Conservation (phyloP, 2,113 vertebrate species). For the Ptyas mucosa region DNA sequence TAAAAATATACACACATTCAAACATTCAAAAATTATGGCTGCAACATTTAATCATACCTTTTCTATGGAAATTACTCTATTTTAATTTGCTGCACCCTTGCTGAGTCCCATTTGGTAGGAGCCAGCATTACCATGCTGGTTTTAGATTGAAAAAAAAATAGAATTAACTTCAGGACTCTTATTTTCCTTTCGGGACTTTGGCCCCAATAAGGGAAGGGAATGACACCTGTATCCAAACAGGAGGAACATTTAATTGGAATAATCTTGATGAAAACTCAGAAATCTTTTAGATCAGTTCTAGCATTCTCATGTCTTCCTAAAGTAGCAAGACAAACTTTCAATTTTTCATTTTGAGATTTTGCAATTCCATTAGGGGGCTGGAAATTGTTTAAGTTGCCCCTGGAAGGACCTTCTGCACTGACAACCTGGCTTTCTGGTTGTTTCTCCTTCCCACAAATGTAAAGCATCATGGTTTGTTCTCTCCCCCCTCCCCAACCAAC, state of each 20-base stretch:
- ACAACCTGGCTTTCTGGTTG: neutral
- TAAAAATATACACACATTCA: neutral
- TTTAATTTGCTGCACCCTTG: neutral
- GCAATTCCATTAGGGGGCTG: neutral
- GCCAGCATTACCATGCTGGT: neutral
- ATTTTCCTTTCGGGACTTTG: neutral
- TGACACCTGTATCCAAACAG: neutral
- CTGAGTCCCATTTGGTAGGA: neutral
- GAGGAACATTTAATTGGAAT: neutral
- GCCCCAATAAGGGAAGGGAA: neutral
- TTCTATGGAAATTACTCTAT: neutral
- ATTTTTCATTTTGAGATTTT: neutral
- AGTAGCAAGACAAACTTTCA: neutral
- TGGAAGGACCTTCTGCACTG: neutral
- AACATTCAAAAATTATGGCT: neutral
- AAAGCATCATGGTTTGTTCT: neutral
- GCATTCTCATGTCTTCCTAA: neutral
- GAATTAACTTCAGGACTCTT: neutral
- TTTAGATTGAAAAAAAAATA: neutral
- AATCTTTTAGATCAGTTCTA: neutral
- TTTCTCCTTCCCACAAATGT: neutral
- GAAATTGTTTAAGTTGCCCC: neutral
- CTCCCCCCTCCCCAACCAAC: neutral
- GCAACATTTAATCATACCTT: neutral
- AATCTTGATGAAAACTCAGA: neutral